phyloP scores from a whole-genome alignment of 2,113 vertebrate species.

The Ivindomyrus marchei region DNA sequence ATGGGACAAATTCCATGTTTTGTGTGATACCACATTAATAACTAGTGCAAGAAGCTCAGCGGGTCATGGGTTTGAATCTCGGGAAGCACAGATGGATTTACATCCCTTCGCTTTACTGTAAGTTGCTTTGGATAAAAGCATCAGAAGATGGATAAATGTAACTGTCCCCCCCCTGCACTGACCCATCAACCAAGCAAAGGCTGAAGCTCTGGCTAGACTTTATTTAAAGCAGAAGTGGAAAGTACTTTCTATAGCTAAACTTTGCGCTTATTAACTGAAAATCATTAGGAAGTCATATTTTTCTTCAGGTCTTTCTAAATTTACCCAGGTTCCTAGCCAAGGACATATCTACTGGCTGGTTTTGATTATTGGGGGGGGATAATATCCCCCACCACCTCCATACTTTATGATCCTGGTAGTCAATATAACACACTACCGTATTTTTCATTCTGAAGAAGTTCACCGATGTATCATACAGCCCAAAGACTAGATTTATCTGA shows the following conservation, averaged over 20 bases:
- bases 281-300: neutral
- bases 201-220: neutral
- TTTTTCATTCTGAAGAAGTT: neutral
- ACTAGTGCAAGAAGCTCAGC: neutral
- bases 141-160: neutral
- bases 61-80: neutral
- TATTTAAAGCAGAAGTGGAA: neutral
- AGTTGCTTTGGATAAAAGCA: neutral
- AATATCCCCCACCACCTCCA: neutral
- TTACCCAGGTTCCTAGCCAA: neutral
- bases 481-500: neutral
- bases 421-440: neutral
- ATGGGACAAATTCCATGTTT: neutral
- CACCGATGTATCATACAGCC: neutral
- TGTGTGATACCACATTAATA: neutral
- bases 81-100: neutral
- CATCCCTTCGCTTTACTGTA: neutral
- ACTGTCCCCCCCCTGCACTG: neutral
- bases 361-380: no score
- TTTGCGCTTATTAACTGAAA: neutral
- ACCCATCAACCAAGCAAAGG: neutral
- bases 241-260: neutral
- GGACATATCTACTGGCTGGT: neutral
- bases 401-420: neutral
- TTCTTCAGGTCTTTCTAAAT: neutral